Evolutionary conservation across 2,113 vertebrate species (phyloP), one percentile per base, ranked within the genome.

Genomic region (Oncorhynchus kisutch): DNA sequence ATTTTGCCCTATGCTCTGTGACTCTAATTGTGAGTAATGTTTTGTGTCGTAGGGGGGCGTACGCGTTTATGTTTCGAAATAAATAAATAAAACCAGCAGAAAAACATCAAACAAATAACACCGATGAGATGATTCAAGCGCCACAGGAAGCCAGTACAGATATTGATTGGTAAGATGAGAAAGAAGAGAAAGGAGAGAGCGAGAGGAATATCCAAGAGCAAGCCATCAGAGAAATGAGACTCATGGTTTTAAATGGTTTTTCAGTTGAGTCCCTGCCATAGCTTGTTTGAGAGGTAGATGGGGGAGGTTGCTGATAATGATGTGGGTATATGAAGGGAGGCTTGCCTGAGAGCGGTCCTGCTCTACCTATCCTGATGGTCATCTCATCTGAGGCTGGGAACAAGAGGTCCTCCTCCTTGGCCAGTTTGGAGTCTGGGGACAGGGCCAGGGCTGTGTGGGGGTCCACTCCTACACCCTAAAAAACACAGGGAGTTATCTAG

Each of bases 361-460:
- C 81, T 95, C 96, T 97, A 95, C 96, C 97, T 97, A 98, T 97
- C 93, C 95, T 91, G 92, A 99, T 95, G 90, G 91, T 93, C 87
- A 97, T 89, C 81, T 96, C 95, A 0, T 85, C 74, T 14, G 71
- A 67, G 69, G 54, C 72, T 7, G 68, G 80, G 14, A 67, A 68
- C 1, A 81, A 74, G 0, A 83, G 45, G 7, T 94, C 93, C 71
- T 96, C 96, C 39, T 94, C 93, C 72, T 97, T 98, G 66, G 2
- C 0, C 34, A 34, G 76, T 31, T 89, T 91, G 0, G 86, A 85
- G 5, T 95, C 93, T 0, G 87, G 84, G n/a, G 88, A 77, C 72
- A 94, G 86, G 5, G 94, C 94, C 86, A 96, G 84, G 2, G 91
- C 87, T 0, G 81, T 86, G 5, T 96, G 94, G 12, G 95, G 93